Evolutionary conservation across 2,888 invertebrate genomes (phyloP).

Genomic region (Drosophila yooni): DNA sequence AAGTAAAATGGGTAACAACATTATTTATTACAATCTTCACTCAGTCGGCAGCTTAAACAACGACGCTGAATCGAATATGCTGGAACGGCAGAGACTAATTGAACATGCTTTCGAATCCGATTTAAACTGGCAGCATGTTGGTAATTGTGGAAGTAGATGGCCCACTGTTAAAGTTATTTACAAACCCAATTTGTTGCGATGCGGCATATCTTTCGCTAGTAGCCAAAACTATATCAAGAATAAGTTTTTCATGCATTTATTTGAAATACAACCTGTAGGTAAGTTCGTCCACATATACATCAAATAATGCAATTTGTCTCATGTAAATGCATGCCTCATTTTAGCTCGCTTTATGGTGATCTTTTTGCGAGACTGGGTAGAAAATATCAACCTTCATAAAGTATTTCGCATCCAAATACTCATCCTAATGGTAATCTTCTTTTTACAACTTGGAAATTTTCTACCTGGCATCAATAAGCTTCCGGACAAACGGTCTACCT

Average conservation of each 20-base stretch:
- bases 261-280: slow-evolving; percentile 44
- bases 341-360: slow-evolving; percentile 44
- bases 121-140: not conserved
- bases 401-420: slow-evolving; percentile 32
- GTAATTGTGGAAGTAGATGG: accelerated
- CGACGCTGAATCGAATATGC: too few species aligned
- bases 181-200: not conserved
- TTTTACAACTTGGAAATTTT: slow-evolving; percentile 18
- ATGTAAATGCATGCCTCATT: not conserved
- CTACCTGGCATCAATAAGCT: slow-evolving; percentile 27
- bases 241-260: slow-evolving; percentile 28
- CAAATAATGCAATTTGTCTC: too few species aligned
- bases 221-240: slow-evolving; percentile 20
- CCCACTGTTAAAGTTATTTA: slow-evolving; percentile 22
- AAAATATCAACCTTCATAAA: accelerated
- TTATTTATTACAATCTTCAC: not conserved
- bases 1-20: not conserved
- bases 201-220: slow-evolving; percentile 25
- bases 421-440: slow-evolving; percentile 37
- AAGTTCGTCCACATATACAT: not conserved
- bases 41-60: slow-evolving; percentile 6
- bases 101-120: not conserved
- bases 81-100: not conserved
- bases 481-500: not conserved
- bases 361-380: slow-evolving; percentile 21